Conservation (phyloP, 2,888 invertebrate genomes). For the Papilio gigon region DNA sequence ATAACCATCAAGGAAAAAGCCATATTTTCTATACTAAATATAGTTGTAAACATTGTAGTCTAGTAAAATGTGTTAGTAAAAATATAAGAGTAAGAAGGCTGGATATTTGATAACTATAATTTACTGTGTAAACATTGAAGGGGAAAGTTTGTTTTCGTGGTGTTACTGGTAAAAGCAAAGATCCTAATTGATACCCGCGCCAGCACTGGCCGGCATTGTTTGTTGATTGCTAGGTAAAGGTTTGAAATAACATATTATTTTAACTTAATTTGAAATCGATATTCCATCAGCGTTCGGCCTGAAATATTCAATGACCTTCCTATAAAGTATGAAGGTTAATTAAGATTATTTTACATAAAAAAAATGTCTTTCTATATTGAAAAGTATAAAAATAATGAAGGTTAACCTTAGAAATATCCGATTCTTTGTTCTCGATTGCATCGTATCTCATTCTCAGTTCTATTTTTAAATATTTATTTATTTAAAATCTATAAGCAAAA, state of each 20-base stretch:
- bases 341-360: neutral
- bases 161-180: constrained; percentile 21
- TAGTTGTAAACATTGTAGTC: neutral
- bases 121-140: constrained; percentile 33
- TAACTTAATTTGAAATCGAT: constrained; percentile 39
- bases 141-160: constrained; percentile 28
- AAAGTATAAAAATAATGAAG: neutral
- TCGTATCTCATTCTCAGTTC: neutral
- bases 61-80: neutral
- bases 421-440: too few relatives aligned
- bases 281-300: constrained; percentile 27
- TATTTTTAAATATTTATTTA: neutral
- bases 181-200: constrained; percentile 33
- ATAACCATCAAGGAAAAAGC: too few relatives aligned
- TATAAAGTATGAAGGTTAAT: constrained; percentile 7
- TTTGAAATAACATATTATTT: constrained; percentile 35
- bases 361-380: neutral
- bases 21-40: neutral
- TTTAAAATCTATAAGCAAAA: neutral
- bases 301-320: constrained; percentile 20
- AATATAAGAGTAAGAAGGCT: neutral
- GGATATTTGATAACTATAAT: constrained; percentile 22
- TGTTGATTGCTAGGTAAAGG: constrained; percentile 34
- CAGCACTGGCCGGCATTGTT: constrained; percentile 30
- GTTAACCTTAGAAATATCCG: too few relatives aligned